Percentiles rank a stretch among this genome's conserved stretches.
Conservation (phyloP, 2,797 vertebrate genomes). For the Melanotaenia maccullochi region DNA sequence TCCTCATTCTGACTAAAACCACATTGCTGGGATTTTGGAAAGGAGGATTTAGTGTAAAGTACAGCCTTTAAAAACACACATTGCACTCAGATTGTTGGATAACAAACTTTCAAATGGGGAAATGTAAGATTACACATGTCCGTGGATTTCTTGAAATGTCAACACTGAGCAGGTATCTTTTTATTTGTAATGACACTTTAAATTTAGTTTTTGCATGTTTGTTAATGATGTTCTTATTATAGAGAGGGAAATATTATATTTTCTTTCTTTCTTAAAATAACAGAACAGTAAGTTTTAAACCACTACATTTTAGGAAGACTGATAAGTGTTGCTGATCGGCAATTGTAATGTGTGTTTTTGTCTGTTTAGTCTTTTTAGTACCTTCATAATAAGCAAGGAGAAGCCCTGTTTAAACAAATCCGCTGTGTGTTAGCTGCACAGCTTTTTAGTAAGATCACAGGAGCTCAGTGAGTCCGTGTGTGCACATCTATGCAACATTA, state of each 20-base stretch:
- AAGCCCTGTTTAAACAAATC: constrained; percentile 76
- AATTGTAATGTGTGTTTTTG: constrained; percentile 8
- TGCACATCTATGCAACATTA: constrained; percentile 23
- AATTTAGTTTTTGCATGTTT: background rate
- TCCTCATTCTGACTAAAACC: too few relatives aligned
- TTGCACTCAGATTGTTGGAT: background rate
- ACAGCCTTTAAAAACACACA: background rate
- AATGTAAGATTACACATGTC: background rate
- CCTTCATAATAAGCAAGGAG: constrained; percentile 43
- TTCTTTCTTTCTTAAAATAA: constrained; percentile 9
- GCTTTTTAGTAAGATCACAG: constrained; percentile 67
- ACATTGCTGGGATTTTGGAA: background rate
- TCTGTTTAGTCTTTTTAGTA: constrained; percentile 30
- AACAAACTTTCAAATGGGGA: background rate
- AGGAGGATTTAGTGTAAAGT: background rate
- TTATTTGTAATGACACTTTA: background rate
- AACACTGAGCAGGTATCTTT: background rate
- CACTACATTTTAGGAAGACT: constrained; percentile 30
- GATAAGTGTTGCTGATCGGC: constrained; percentile 40
- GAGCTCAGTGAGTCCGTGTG: constrained; percentile 49
- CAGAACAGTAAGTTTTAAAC: constrained; percentile 9
- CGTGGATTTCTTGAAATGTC: background rate
- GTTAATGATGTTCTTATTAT: constrained; percentile 1
- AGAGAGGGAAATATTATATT: background rate
- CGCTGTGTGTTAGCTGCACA: constrained; percentile 37